Evolutionary conservation across 2,888 invertebrate species (phyloP).

Genomic region (Chloroclystis v-ata): DNA sequence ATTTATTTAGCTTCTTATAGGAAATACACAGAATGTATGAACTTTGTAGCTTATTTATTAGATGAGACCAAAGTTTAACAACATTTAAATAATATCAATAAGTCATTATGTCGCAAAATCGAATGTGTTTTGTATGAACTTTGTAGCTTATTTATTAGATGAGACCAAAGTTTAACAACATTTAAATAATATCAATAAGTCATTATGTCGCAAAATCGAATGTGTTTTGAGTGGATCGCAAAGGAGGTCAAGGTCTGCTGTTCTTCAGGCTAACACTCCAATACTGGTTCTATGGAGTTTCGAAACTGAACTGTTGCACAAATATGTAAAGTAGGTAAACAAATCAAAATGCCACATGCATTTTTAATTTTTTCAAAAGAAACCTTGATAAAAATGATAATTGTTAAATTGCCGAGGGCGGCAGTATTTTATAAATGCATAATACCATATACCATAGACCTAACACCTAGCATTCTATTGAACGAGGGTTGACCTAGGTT

Average conservation of each 20-base stretch:
- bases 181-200: neutral
- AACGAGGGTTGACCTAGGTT: too few species aligned
- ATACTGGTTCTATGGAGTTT: conserved; percentile 54
- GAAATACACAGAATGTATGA: too few species aligned
- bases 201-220: conserved; percentile 9
- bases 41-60: too few species aligned
- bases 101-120: too few species aligned
- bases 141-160: too few species aligned
- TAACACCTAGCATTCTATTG: too few species aligned
- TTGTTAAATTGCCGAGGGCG: neutral
- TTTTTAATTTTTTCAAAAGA: conserved; percentile 16
- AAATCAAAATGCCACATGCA: conserved; percentile 23
- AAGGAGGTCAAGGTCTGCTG: conserved; percentile 63
- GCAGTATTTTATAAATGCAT: too few species aligned
- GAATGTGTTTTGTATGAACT: conserved; percentile 17
- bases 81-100: too few species aligned
- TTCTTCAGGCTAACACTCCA: conserved; percentile 48
- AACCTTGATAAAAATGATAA: conserved; percentile 31
- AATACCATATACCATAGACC: too few species aligned
- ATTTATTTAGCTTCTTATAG: too few species aligned
- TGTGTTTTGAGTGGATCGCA: conserved; percentile 29
- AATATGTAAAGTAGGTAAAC: conserved; percentile 39
- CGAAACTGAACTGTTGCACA: conserved; percentile 51
- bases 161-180: neutral
- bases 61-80: too few species aligned